A percentile compares a stretch with the other conserved stretches of the same genome.
phyloP scores from a whole-genome alignment of 2,113 vertebrate species.

The Pterocles orientalis region DNA sequence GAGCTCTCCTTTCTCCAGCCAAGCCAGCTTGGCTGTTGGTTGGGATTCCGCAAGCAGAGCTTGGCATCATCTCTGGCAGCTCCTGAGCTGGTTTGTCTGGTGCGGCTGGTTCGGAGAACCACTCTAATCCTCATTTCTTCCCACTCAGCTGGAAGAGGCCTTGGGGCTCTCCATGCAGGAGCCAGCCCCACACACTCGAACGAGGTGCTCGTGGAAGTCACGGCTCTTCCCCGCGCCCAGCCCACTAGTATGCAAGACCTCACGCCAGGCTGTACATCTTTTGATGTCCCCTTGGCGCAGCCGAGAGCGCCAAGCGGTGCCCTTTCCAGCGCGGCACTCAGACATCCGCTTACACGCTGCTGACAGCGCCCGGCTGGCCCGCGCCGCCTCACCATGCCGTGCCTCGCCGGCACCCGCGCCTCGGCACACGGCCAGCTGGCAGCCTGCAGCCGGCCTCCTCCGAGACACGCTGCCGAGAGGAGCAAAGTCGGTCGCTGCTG shows the following conservation, averaged over 20 bases:
- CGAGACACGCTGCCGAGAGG: accelerated
- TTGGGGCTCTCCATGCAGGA: background rate
- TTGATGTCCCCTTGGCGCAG: background rate
- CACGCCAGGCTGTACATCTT: accelerated
- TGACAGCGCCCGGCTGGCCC: background rate
- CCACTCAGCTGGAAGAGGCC: background rate
- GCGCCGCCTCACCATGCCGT: background rate
- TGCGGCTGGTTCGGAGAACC: background rate
- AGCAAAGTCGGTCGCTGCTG: accelerated
- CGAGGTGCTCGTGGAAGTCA: background rate
- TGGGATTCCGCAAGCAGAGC: constrained; percentile 28
- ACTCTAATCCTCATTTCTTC: background rate
- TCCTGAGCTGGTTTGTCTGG: constrained; percentile 48
- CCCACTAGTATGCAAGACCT: background rate
- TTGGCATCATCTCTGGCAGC: constrained; percentile 27
- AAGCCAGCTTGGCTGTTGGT: background rate
- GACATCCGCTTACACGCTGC: background rate
- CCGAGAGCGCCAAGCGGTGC: background rate
- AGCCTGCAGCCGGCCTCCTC: background rate
- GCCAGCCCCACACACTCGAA: background rate
- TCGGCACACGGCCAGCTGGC: background rate
- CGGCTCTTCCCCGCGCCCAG: background rate
- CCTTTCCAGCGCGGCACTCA: background rate
- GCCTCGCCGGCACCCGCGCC: background rate
- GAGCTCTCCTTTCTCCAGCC: background rate